Conservation (phyloP, 2,113 vertebrate genomes). For the Callopanchax toddi region DNA sequence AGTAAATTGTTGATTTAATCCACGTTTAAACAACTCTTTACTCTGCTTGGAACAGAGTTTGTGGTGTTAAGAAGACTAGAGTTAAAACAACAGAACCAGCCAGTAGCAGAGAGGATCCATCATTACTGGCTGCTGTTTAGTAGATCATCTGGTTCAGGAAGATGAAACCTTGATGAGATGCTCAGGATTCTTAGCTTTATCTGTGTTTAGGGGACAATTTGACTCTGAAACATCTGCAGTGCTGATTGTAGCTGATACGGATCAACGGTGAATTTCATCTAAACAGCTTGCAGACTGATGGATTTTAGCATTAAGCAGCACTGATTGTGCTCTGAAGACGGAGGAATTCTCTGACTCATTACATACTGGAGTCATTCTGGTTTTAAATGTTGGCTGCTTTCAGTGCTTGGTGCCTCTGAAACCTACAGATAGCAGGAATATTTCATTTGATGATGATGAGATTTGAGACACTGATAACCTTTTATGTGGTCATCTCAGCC, state of each 20-base stretch:
- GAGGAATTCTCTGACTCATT: background rate
- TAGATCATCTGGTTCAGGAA: slow-evolving; percentile 2
- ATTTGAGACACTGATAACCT: too few relatives aligned
- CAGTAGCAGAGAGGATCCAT: too few relatives aligned
- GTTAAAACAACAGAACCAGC: too few relatives aligned
- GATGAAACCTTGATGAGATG: background rate
- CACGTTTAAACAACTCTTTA: too few relatives aligned
- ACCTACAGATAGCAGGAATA: too few relatives aligned
- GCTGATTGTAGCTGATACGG: slow-evolving; percentile 13
- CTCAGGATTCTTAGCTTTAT: background rate
- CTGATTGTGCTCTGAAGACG: slow-evolving; percentile 4
- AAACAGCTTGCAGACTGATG: background rate
- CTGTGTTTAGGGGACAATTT: slow-evolving; percentile 5
- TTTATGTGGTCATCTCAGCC: too few relatives aligned
- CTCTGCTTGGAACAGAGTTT: too few relatives aligned
- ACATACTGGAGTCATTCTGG: background rate
- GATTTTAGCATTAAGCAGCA: background rate
- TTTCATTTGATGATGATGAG: too few relatives aligned
- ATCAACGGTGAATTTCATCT: background rate
- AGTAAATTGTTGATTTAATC: too few relatives aligned
- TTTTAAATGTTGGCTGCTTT: slow-evolving; percentile 4
- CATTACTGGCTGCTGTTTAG: background rate
- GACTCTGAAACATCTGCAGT: slow-evolving; percentile 20
- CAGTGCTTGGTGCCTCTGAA: background rate
- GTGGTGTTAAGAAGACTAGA: too few relatives aligned